phyloP scores from a whole-genome alignment of 1,140 invertebrate species.

The Drosophila ananassae region DNA sequence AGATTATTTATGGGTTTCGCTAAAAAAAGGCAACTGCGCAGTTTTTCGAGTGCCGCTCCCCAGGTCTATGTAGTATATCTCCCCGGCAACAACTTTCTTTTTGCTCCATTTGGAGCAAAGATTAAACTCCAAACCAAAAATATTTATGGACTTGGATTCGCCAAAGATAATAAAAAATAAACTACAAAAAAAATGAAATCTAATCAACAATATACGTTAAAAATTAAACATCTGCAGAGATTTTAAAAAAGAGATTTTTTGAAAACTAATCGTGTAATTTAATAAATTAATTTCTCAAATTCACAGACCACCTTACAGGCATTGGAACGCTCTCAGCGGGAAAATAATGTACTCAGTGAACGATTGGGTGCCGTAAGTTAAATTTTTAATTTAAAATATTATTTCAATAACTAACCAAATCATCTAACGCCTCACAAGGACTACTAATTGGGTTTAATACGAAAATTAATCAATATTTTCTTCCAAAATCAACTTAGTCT shows the following conservation, averaged over 20 bases:
- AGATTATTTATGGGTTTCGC: slow-evolving; percentile 64
- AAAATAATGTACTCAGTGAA: slow-evolving; percentile 87
- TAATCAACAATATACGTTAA: slow-evolving; percentile 7
- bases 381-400: not conserved
- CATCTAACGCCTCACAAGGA: slow-evolving; percentile 15
- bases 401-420: slow-evolving; percentile 27
- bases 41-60: slow-evolving; percentile 58
- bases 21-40: slow-evolving; percentile 57
- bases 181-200: slow-evolving; percentile 13
- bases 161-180: not conserved
- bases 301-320: slow-evolving; percentile 85
- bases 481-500: not conserved
- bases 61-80: slow-evolving; percentile 41
- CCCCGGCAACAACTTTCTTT: slow-evolving; percentile 61
- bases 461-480: slow-evolving; percentile 3
- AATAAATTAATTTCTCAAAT: not conserved
- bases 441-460: not conserved
- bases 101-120: slow-evolving; percentile 21
- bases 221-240: slow-evolving; percentile 2
- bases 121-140: slow-evolving; percentile 43
- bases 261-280: not conserved
- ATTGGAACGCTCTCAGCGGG: slow-evolving; percentile 87
- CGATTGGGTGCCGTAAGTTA: slow-evolving; percentile 85
- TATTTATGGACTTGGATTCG: slow-evolving; percentile 24
- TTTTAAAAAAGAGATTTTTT: not conserved